Conservation (phyloP, 2,113 vertebrate species). For the Micronycteris hirsuta region DNA sequence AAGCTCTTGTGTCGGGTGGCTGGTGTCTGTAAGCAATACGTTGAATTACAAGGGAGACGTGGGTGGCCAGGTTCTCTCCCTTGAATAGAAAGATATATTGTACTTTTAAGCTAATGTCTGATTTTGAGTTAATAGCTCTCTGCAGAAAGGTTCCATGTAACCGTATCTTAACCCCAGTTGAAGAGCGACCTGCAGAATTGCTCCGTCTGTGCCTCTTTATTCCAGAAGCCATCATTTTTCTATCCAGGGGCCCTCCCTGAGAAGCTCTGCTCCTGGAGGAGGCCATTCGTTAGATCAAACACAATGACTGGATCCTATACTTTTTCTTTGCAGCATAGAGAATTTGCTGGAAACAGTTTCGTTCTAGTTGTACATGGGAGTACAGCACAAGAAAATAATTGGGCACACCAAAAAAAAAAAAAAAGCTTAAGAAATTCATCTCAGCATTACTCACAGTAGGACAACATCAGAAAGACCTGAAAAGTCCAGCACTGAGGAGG, state of each 20-base stretch:
- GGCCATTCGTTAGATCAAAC: neutral
- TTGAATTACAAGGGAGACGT: constrained; percentile 33
- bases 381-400: neutral
- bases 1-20: constrained; percentile 69
- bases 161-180: neutral
- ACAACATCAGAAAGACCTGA: neutral
- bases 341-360: neutral
- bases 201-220: neutral
- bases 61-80: constrained; percentile 48
- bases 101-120: neutral
- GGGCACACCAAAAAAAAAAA: neutral
- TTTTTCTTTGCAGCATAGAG: neutral
- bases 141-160: neutral
- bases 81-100: constrained; percentile 41
- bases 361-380: neutral
- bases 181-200: neutral
- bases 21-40: neutral
- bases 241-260: neutral
- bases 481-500: neutral
- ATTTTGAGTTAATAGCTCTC: constrained; percentile 26
- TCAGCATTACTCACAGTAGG: neutral
- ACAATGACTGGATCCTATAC: neutral
- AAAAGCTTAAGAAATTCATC: neutral
- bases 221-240: neutral
- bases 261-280: neutral